Evolutionary conservation across 2,797 vertebrate genomes (phyloP), one percentile per base, ranked within the genome.

Genomic region (Hypotaenidia philippensis): DNA sequence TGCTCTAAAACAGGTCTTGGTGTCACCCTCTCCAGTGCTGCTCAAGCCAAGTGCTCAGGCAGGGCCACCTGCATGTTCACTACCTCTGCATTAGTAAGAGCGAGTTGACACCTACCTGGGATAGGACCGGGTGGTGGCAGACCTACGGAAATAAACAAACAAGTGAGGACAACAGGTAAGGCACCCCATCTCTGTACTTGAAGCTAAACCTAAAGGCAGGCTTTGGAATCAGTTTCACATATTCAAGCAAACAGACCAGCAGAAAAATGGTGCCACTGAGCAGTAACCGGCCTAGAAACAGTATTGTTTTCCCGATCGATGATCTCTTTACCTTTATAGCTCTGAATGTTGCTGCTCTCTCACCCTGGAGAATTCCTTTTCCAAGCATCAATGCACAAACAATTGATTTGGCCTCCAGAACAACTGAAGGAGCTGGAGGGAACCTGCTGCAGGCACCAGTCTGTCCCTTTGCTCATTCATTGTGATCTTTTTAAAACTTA

Each of bases 41-140:
- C 27, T 81, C 13, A 34, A 44, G 11, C 44, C 52, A 41, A 50
- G 34, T 3, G 23, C 71, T 87, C 70, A 40, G 74, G 41, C 19
- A 44, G 31, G 60, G 61, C 47, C 49, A 55, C 3, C 44, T 29
- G 14, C 2, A 52, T 9, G 31, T 13, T 76, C 47, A 55, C 12
- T 69, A 75, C 9, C 74, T 26, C 31, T 18, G 59, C 29, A 45
- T 40, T 50, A 32, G 0, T 17, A 25, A 52, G 10, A 83, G 26
- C 25, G 83, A 87, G 45, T 5, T 3, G 49, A 83, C 34, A 86
- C 95, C 61, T 96, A 98, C 97, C 95, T 98, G 97, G 97, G 94
- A 98, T 96, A 18, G 94, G 93, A 29, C 96, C 95, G 6, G 97
- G 97, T 29, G 97, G 96, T 27, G 97, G 97, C 66, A 98, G 82